Conservation (phyloP, 2,797 vertebrate species). For the Pelobates cultripes region DNA sequence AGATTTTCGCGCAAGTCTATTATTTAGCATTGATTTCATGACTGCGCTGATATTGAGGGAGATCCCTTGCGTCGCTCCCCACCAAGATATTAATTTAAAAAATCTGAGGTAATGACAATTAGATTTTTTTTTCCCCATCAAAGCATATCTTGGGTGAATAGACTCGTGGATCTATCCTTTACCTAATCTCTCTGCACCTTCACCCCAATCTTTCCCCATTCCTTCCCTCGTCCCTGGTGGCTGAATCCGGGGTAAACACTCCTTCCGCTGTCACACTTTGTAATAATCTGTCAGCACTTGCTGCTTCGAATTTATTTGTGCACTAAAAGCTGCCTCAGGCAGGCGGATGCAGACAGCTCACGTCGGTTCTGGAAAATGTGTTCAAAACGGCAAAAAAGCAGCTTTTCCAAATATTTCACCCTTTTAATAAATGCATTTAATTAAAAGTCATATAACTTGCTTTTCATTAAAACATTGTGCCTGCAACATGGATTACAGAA, state of each 20-base stretch:
- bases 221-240: constrained; percentile 42
- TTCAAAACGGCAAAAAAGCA: constrained; percentile 63
- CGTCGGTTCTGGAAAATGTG: constrained; percentile 77
- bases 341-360: constrained; percentile 74
- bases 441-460: constrained; percentile 79
- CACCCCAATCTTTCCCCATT: constrained; percentile 31
- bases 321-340: constrained; percentile 78
- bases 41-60: no score
- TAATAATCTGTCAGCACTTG: constrained; percentile 81
- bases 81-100: no score
- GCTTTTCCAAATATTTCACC: constrained; percentile 72
- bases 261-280: constrained; percentile 72
- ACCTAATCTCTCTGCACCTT: constrained; percentile 9
- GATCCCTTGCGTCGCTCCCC: no score
- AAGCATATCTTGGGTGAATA: no score
- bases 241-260: constrained; percentile 73
- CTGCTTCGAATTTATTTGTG: constrained; percentile 81
- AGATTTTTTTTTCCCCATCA: no score
- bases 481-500: constrained; percentile 18
- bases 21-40: no score
- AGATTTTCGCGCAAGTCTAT: no score
- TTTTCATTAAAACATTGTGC: constrained; percentile 62
- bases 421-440: constrained; percentile 80
- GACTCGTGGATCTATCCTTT: not conserved
- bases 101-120: no score